Base-by-base conservation (phyloP, 2,113 vertebrate species). In the Pao palembangensis region DNA sequence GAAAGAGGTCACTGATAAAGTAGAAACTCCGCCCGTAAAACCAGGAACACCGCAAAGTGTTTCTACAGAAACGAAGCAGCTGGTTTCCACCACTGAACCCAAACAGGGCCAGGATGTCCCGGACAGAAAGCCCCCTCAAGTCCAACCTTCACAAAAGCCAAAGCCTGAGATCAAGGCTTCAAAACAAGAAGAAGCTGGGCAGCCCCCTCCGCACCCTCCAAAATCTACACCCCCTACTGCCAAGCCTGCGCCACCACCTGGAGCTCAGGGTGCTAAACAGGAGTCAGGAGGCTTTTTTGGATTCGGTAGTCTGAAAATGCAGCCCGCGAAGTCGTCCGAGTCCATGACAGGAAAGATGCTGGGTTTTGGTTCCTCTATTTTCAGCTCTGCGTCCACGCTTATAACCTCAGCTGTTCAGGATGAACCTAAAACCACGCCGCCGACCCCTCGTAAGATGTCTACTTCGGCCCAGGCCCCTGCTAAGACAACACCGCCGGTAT, bases 211-310 rank as follows among this genome's bases (percentile, higher is more conserved):
- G 64, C 79, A 73, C n/a, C 49, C 73, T 64, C 61, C 76, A 61
- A 93, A 92, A 77, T 83, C 81, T 28, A 76, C 61, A 7, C 85
- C 83, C 2, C 1, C 69, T 43, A 69, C 85, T 68, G 23, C 78
- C 47, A 93, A 88, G 75, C 49, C 87, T 75, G 65, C 64, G 38
- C 88, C 91, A 69, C 65, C 16, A 34, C 13, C 47, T 38, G 34
- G 6, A 57, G 19, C 78, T 54, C 76, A 84, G n/a, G 79, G 91
- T 46, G 66, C 77, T 6, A 95, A 93, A 52, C 92, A 93, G 53
- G 88, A 75, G 55, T 91, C 21, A 79, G 91, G 84, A 79, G 91
- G 88, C 16, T 94, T 98, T 87, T 88, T 90, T 85, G 89, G 86
- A 28, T 90, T 91, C 55, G 86, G 87, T 19, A 67, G 75, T 28